Conservation (phyloP, 2,888 invertebrate genomes). For the Thera obeliscata region DNA sequence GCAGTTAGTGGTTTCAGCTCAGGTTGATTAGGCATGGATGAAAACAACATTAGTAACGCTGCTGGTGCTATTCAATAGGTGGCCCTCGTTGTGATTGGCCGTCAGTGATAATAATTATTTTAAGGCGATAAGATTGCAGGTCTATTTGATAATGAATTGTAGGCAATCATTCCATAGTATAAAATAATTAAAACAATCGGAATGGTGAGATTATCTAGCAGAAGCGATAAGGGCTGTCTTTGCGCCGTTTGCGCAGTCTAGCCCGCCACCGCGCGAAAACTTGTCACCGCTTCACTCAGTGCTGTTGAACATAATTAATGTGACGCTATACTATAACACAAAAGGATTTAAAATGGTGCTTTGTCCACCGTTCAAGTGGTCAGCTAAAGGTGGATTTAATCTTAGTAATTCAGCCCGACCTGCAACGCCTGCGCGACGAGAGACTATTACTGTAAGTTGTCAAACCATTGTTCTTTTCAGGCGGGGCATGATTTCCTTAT, state of each 20-base stretch:
- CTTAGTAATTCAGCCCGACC: slow-evolving; percentile 54
- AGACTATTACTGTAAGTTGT: slow-evolving; percentile 72
- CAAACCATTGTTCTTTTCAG: slow-evolving; percentile 24
- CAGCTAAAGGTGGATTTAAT: slow-evolving; percentile 71
- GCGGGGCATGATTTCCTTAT: not conserved
- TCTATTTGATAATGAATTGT: slow-evolving; percentile 74
- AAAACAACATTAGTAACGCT: slow-evolving; percentile 27
- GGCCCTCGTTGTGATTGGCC: slow-evolving; percentile 59
- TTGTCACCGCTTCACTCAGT: slow-evolving; percentile 52
- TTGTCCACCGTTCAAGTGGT: slow-evolving; percentile 77
- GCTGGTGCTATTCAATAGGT: slow-evolving; percentile 21
- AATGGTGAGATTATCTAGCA: slow-evolving; percentile 75
- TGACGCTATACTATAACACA: slow-evolving; percentile 31
- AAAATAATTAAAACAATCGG: slow-evolving; percentile 83
- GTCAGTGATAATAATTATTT: slow-evolving; percentile 67
- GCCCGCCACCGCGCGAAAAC: slow-evolving; percentile 69
- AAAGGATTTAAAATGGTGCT: slow-evolving; percentile 65
- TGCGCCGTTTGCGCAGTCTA: slow-evolving; percentile 66
- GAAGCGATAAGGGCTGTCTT: slow-evolving; percentile 70
- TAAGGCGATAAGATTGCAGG: slow-evolving; percentile 77
- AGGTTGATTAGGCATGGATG: slow-evolving; percentile 27
- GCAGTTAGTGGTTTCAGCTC: slow-evolving; percentile 1
- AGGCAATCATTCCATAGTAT: slow-evolving; percentile 71
- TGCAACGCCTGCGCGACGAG: slow-evolving; percentile 53
- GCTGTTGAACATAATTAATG: slow-evolving; percentile 30